Percentiles rank a stretch among this genome's conserved stretches.
Conservation (phyloP, 2,797 vertebrate genomes). For the Carcharodon carcharias region DNA sequence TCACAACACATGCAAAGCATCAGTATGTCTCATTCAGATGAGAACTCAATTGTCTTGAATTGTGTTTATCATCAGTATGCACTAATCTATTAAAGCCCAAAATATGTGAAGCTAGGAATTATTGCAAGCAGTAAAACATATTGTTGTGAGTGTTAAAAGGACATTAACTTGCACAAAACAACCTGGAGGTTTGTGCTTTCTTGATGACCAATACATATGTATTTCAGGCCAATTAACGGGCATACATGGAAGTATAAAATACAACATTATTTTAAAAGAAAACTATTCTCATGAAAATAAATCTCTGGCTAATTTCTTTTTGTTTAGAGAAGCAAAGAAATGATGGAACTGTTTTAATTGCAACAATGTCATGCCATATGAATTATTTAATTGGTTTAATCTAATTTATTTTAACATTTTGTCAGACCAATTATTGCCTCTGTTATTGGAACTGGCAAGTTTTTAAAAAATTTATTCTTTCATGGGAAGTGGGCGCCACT, state of each 20-base stretch:
- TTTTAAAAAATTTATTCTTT: not conserved
- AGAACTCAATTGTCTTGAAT: not conserved
- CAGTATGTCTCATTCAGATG: not conserved
- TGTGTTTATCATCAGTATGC: not conserved
- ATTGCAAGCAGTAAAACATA: not conserved
- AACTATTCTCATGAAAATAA: not conserved
- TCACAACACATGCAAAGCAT: not conserved
- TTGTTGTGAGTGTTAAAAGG: not conserved
- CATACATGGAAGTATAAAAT: not conserved
- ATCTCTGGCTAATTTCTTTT: not conserved
- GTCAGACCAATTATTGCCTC: not conserved
- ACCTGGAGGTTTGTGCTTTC: not conserved
- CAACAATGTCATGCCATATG: not conserved
- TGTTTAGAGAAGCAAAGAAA: not conserved
- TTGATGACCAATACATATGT: not conserved
- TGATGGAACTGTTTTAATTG: not conserved
- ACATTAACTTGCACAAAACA: no score
- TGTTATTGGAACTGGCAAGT: not conserved
- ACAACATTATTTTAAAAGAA: not conserved
- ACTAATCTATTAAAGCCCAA: not conserved
- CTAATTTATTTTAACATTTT: not conserved
- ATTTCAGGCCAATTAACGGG: not conserved
- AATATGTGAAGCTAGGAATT: not conserved
- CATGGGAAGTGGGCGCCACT: no score
- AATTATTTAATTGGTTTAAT: not conserved